Evolutionary conservation across 2,797 vertebrate species (phyloP).

Genomic region (Macrochelys suwanniensis): DNA sequence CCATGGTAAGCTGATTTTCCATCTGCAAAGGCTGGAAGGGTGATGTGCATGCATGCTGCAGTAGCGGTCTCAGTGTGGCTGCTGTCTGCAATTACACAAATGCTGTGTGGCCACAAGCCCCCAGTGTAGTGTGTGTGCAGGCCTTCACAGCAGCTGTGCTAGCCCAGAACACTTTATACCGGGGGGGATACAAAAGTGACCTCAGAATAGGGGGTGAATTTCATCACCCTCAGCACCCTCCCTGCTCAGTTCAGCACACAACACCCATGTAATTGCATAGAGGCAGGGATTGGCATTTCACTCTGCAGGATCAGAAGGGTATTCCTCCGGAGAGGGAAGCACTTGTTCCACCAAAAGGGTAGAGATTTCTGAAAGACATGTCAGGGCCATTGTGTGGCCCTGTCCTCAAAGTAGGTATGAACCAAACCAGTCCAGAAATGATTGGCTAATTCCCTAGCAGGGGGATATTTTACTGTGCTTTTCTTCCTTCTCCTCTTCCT

Average conservation of each 20-base stretch:
- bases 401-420: conserved; percentile 47
- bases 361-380: conserved; percentile 16
- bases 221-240: not conserved
- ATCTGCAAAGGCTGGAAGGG: not conserved
- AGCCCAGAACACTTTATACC: not conserved
- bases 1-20: not conserved
- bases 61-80: not conserved
- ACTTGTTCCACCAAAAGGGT: not conserved
- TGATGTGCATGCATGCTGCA: not conserved
- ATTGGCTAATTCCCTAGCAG: conserved; percentile 44
- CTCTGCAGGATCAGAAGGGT: conserved; percentile 15
- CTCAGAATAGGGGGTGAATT: not conserved
- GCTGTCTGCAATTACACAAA: not conserved
- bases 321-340: conserved; percentile 9
- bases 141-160: conserved; percentile 14
- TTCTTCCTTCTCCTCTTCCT: conserved; percentile 12
- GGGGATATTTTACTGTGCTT: conserved; percentile 32
- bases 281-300: not conserved
- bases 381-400: conserved; percentile 16
- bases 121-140: not conserved
- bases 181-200: conserved; percentile 34
- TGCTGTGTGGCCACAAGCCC: not conserved
- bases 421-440: conserved; percentile 49
- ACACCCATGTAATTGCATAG: not conserved
- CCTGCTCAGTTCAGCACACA: not conserved